Percentiles rank a stretch among this genome's conserved stretches.
Conservation (phyloP, 37 sponge, comb jelly and placozoan genomes). For the Aphrocallistes beatrix region DNA sequence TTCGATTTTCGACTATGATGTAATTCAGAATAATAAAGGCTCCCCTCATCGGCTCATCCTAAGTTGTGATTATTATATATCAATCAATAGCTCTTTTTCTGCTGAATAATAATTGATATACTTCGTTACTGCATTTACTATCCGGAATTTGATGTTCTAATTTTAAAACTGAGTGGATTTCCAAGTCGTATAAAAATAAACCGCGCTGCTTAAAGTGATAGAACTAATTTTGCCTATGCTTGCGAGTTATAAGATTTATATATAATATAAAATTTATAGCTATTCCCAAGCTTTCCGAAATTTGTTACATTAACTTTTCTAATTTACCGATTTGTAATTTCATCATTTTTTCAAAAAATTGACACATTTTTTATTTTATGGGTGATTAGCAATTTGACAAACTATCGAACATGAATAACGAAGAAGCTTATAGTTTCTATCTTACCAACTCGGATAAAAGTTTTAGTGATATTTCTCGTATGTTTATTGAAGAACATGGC, state of each 20-base stretch:
- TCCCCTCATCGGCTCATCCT: too few species aligned
- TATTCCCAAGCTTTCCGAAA: neutral
- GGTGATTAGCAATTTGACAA: neutral
- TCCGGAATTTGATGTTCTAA: neutral
- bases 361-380: neutral
- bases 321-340: neutral
- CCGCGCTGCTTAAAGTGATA: neutral
- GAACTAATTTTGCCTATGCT: neutral
- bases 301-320: neutral
- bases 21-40: too few species aligned
- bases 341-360: neutral
- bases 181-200: neutral
- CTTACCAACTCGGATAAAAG: neutral
- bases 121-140: too few species aligned
- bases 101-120: too few species aligned
- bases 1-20: too few species aligned
- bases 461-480: neutral
- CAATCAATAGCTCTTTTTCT: too few species aligned
- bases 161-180: neutral
- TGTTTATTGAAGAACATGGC: neutral
- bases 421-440: neutral
- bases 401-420: neutral
- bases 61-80: too few species aligned
- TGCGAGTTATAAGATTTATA: neutral
- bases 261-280: neutral